Evolutionary conservation across 2,888 invertebrate species (phyloP), one percentile per base, ranked within the genome.

Genomic region (Invenusta paracnida): DNA sequence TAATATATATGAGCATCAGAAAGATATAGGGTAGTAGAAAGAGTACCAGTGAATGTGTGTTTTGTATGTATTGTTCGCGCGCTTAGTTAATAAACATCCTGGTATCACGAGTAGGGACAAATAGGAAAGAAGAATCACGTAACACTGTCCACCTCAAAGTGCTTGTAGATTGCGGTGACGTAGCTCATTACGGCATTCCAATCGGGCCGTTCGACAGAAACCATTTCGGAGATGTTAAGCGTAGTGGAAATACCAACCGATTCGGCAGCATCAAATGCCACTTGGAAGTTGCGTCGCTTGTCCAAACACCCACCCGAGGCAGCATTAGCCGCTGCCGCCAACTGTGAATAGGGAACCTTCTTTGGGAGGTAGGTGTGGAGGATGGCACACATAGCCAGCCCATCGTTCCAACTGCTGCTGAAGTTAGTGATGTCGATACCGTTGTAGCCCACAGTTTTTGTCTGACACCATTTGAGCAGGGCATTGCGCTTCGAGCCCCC

Each of bases 101-200:
- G n/a, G n/a, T n/a, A n/a, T n/a, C n/a, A n/a, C n/a, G n/a, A n/a
- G n/a, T n/a, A n/a, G n/a, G n/a, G n/a, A n/a, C n/a, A n/a, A n/a
- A n/a, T n/a, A n/a, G n/a, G n/a, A n/a, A n/a, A n/a, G n/a, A n/a
- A n/a, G n/a, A n/a, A n/a, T n/a, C n/a, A n/a, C n/a, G n/a, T n/a
- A n/a, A n/a, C n/a, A n/a, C n/a, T n/a, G 27, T 73, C 73, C 27
- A 73, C 73, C 27, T 92, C 92, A 87, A 92, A 92, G 87, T 91
- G 91, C 84, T 89, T 92, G 93, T 97, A 97, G 90, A 97, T 95
- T 89, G 95, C 95, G 86, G 96, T 96, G 86, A 97, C 96, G 91
- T 97, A 97, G 2, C 94, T 94, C 96, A 97, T 96, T 48, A 97
- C 96, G 90, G 95, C 95, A 91, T 96, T 96, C 97, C 97, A 97